Evolutionary conservation across 2,797 vertebrate genomes (phyloP).

Genomic region (Lacerta agilis): DNA sequence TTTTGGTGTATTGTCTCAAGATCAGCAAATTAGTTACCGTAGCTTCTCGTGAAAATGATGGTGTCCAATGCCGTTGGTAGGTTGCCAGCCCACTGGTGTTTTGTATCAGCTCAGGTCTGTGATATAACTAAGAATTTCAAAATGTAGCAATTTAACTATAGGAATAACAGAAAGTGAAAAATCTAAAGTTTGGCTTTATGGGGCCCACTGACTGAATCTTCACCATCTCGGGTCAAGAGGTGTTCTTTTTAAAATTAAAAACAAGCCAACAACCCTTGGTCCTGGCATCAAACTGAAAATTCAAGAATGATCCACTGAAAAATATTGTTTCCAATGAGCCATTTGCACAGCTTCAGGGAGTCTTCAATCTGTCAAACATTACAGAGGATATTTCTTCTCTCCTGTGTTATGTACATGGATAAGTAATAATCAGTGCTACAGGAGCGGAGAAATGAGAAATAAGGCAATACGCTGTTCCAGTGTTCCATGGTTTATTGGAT

Average conservation of each 20-base stretch:
- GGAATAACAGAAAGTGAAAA: neutral
- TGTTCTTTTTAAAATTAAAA: neutral
- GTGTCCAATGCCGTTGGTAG: neutral
- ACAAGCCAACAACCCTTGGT: neutral
- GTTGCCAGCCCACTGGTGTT: neutral
- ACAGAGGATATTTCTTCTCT: neutral
- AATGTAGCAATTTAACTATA: too few relatives aligned
- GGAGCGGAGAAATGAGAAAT: neutral
- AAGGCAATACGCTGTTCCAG: neutral
- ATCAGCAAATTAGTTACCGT: too few relatives aligned
- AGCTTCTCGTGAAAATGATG: too few relatives aligned
- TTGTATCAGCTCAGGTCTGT: neutral
- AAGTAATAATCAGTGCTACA: slow-evolving; percentile 2
- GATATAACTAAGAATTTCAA: too few relatives aligned
- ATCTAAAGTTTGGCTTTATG: neutral
- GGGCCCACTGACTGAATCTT: neutral
- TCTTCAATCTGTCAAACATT: neutral
- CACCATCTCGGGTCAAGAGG: neutral
- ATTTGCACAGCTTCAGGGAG: slow-evolving; percentile 2
- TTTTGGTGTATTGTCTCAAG: too few relatives aligned
- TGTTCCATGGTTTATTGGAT: neutral
- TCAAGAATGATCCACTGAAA: neutral
- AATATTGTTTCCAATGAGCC: neutral
- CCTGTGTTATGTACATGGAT: neutral
- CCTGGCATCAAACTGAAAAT: neutral